Conservation (phyloP, 2,113 vertebrate species). For the Pterocles gutturalis region DNA sequence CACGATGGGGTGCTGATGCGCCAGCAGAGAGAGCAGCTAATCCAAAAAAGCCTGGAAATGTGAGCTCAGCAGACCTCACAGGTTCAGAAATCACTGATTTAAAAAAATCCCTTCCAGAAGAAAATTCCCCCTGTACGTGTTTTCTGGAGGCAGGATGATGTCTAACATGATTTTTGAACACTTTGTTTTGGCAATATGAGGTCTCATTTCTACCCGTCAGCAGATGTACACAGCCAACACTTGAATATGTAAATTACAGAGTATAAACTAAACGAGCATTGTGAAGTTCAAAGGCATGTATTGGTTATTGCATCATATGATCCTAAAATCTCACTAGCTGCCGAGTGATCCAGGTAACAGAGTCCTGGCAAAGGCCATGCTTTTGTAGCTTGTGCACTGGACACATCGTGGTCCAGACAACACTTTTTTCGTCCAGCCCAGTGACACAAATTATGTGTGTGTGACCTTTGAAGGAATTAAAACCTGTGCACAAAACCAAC, state of each 20-base stretch:
- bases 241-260: background rate
- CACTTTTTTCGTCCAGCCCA: background rate
- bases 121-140: accelerated
- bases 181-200: slow-evolving; percentile 5
- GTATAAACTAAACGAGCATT: slow-evolving; percentile 6
- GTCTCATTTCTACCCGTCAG: background rate
- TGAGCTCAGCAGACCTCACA: background rate
- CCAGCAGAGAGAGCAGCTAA: background rate
- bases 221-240: background rate
- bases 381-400: background rate
- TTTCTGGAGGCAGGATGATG: background rate
- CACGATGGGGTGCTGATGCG: background rate
- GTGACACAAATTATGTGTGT: background rate
- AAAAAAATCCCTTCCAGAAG: background rate
- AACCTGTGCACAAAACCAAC: accelerated
- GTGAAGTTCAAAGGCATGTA: background rate
- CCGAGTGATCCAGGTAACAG: accelerated
- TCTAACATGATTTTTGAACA: background rate
- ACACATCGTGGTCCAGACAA: background rate
- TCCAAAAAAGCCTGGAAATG: background rate
- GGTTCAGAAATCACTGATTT: background rate
- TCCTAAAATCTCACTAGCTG: background rate
- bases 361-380: background rate
- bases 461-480: background rate
- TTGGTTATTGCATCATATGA: background rate